Percentiles rank a stretch among this genome's conserved stretches.
Evolutionary conservation across 2,797 vertebrate genomes (phyloP).

Genomic region (Rousettus madagascariensis): DNA sequence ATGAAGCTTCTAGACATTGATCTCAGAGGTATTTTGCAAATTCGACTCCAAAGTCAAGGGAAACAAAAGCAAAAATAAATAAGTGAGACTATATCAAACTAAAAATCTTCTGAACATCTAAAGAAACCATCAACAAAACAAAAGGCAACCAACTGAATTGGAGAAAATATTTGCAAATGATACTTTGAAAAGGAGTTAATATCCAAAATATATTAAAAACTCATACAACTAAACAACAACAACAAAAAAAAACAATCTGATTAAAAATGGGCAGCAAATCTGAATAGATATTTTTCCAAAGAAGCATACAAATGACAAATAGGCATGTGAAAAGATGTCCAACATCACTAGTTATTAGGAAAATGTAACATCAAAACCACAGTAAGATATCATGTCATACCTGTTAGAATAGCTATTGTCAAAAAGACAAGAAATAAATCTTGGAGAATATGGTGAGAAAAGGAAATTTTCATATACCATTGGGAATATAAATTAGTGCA

Average conservation of each 20-base stretch:
- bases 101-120: neutral
- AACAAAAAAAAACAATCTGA: neutral
- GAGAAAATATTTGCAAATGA: neutral
- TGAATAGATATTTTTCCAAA: neutral
- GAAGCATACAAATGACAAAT: neutral
- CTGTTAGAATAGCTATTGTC: neutral
- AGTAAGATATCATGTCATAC: neutral
- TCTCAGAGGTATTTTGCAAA: neutral
- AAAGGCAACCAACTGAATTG: neutral
- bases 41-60: neutral
- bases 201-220: neutral
- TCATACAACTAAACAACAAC: neutral
- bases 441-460: neutral
- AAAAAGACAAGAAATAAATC: neutral
- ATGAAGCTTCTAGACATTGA: neutral
- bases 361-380: neutral
- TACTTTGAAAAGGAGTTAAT: neutral
- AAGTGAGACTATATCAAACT: neutral
- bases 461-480: neutral
- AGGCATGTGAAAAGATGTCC: neutral
- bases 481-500: neutral
- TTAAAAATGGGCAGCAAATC: neutral
- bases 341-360: neutral
- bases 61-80: neutral
- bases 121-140: neutral